Base-by-base conservation (phyloP, 2,888 invertebrate genomes). In the Cinara cedri region DNA sequence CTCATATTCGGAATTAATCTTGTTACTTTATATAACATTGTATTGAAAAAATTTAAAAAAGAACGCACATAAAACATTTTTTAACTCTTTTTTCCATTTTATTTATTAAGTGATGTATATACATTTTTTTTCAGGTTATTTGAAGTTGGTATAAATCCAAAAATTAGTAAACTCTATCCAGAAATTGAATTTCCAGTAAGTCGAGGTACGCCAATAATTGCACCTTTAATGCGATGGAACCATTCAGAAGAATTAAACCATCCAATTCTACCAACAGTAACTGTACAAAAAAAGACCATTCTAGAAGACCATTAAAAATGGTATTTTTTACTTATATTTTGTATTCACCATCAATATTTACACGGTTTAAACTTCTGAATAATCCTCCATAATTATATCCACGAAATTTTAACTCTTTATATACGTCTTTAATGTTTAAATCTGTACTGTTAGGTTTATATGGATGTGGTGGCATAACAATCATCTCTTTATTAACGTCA, bases 191-290 rank as follows among this genome's bases (percentile, higher is more conserved):
- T 90, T 86, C 97, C 97, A 0, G 97, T 97, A 1, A 92, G 95
- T 0, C 89, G 92, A 46, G 92, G 93, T 1, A 97, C 97, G 0
- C 92, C 94, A 0, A 93, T 93, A 90, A 88, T 97, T 65, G 89
- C 94, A 0, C 92, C 95, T 6, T 87, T 93, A 2, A 89, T 97
- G n/a, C 90, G 90, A 82, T 97, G 97, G 96, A 93, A 97, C 83
- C 96, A 97, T 84, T 88, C 89, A 21, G 90, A 91, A 81, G 90
- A 92, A 81, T 93, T 91, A 70, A 89, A 88, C 95, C 95, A 96
- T 72, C 88, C 85, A 9, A 90, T 85, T 26, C 87, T 86, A 1
- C 89, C 90, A 1, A 87, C 86, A 3, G 86, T 87, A 84, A 85
- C 85, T 84, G 80, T 2, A 65, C 14, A 57, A 9, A 46, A 24